Conservation (phyloP, 2,797 vertebrate genomes). For the Serranus cabrilla region DNA sequence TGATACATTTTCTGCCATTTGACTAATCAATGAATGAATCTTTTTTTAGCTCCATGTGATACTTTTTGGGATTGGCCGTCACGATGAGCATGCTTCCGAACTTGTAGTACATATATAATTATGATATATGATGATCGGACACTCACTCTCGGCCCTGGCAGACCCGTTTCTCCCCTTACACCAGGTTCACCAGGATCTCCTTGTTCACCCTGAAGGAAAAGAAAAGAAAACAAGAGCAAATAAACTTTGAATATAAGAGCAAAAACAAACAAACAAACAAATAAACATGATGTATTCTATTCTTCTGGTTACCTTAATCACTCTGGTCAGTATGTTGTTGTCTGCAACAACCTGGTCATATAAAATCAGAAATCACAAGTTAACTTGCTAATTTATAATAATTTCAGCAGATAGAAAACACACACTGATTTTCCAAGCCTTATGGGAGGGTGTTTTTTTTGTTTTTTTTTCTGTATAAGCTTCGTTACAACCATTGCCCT, state of each 20-base stretch:
- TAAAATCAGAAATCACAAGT: constrained; percentile 25
- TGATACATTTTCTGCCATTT: neutral
- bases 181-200: constrained; percentile 84
- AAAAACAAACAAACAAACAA: neutral
- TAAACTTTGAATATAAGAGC: neutral
- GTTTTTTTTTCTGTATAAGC: constrained; percentile 23
- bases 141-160: constrained; percentile 86
- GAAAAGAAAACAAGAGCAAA: neutral
- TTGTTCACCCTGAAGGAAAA: constrained; percentile 69
- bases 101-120: neutral
- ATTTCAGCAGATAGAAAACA: constrained; percentile 30
- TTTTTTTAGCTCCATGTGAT: neutral
- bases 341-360: constrained; percentile 72
- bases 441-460: constrained; percentile 15
- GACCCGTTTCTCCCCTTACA: constrained; percentile 84
- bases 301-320: constrained; percentile 84
- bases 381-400: constrained; percentile 13
- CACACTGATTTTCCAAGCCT: constrained; percentile 1
- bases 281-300: neutral
- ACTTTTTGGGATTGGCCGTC: neutral
- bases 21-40: neutral
- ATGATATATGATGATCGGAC: neutral
- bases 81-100: too few species aligned
- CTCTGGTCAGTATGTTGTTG: constrained; percentile 81
- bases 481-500: constrained; percentile 20